Evolutionary conservation across 2,888 invertebrate genomes (phyloP), one percentile per base, ranked within the genome.

Genomic region (Heliconius ismenius): DNA sequence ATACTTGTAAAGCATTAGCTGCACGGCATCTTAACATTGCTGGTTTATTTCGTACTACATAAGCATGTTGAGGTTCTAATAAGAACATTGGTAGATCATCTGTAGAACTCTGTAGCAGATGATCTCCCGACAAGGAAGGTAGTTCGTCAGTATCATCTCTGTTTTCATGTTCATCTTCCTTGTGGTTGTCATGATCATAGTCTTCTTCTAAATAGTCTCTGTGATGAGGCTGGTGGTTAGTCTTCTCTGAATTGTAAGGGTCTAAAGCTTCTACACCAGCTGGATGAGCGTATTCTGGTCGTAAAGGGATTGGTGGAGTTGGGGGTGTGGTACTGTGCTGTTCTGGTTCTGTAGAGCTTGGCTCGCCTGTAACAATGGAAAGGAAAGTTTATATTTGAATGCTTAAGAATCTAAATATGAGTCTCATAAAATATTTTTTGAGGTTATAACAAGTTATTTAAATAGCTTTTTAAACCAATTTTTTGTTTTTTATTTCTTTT

Each of bases 41-140:
- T 54, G 99, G 98, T 83, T 98, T 97, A 89, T 97, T 98, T 88
- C 98, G 97, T 68, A 99, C 97, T 82, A 99, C 98, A 92, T 96
- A 99, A 18, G 97, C 96, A 87, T 97, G 96, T 83, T 97, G 96
- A 3, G 99, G 99, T 86, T 98, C 98, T 80, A 96, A 94, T 65
- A 98, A 95, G 89, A 99, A 98, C 85, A 97, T 96, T 54, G 98
- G 98, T 78, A 97, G 90, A 81, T 97, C 96, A 78, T 96, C 96
- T 69, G 96, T 95, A 60, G 95, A 96, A 83, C 94, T 91, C 84
- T 93, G 93, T 2, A 93, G 83, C 9, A 94, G 85, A 84, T 93
- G 94, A 80, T 93, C 94, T 62, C 92, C 93, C 4, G 93, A 91
- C 32, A 94, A 83, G n/a, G 92, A 92, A 0, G 92, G 92, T 0